Evolutionary conservation across 2,113 vertebrate genomes (phyloP).

Genomic region (Platycercus adscitus): DNA sequence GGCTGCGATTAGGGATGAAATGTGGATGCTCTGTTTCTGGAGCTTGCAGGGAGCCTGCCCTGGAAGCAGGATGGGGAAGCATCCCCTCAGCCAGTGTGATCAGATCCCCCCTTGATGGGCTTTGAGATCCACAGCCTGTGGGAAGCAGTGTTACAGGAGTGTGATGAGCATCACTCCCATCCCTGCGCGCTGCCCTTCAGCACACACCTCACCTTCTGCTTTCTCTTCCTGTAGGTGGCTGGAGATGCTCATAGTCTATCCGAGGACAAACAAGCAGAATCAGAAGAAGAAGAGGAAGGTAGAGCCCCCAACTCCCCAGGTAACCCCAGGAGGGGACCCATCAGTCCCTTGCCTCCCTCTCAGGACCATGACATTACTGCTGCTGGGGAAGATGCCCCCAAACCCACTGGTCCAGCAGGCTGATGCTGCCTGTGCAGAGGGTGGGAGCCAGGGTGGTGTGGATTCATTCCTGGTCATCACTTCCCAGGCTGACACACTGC

Average conservation of each 20-base stretch:
- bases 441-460: accelerated
- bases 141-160: background rate
- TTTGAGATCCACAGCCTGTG: background rate
- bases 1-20: background rate
- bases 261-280: slow-evolving; percentile 96
- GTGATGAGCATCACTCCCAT: accelerated
- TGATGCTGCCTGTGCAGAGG: background rate
- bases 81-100: background rate
- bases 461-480: background rate
- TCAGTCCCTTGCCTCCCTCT: background rate
- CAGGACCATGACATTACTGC: background rate
- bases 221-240: slow-evolving; percentile 83
- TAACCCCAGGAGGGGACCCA: slow-evolving; percentile 39
- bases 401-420: accelerated
- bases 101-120: accelerated
- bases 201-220: background rate
- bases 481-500: background rate
- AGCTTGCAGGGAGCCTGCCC: background rate
- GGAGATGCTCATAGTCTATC: slow-evolving; percentile 92
- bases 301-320: slow-evolving; percentile 93
- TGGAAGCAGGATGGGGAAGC: accelerated
- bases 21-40: background rate
- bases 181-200: accelerated
- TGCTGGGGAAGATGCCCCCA: background rate
- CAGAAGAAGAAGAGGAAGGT: slow-evolving; percentile 99